Evolutionary conservation across 2,888 invertebrate genomes (phyloP), one percentile per base, ranked within the genome.

Genomic region (Siphlonurus alternatus): DNA sequence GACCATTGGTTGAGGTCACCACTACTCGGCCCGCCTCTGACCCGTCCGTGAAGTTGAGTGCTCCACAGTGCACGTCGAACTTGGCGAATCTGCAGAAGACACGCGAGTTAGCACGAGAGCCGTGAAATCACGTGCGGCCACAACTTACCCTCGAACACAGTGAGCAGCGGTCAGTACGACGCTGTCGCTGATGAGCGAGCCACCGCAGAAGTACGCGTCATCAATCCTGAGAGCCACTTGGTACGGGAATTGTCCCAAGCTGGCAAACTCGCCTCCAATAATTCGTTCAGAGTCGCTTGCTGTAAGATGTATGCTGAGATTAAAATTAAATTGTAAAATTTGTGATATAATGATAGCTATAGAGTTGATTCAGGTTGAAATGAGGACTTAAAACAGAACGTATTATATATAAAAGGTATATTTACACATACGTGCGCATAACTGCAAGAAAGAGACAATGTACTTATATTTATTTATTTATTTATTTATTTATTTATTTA

Each of bases 1-100:
- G 59, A 2, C 53, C 60, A 53, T 64, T 64, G 10, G 60, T 61
- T 3, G 64, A 60, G 1, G n/a, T 23, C 2, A 60, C 61, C 19
- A 61, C n/a, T 2, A 64, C 18, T 2, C 64, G 53, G n/a, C 53
- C 64, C 2, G 53, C 64, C 25, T 64, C 64, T 10, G 56, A 5
- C 53, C 61, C 64, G 51, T 64, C 20, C 2, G 59, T 23, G 51
- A 38, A 61, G 20, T 64, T 64, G 53, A 60, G 61, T 18, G 59
- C 51, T 23, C 64, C 64, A 20, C 53, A 20, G 18, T 61, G 60
- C n/a, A 64, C 19, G 51, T 61, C 23, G 18, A 59, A 64, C 23
- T 20, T 19, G 15, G 38, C 38, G 53, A 64, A 64, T 24, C 64
- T 64, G 60, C 2, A 63, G n/a, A 18, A n/a, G 56, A 22, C 24